Percentiles rank a stretch among this genome's conserved stretches.
These are phyloP conservation scores for Phortica okadai DNA, from an alignment of 2,888 invertebrate genomes.

Conservation along the genomic window DNA sequence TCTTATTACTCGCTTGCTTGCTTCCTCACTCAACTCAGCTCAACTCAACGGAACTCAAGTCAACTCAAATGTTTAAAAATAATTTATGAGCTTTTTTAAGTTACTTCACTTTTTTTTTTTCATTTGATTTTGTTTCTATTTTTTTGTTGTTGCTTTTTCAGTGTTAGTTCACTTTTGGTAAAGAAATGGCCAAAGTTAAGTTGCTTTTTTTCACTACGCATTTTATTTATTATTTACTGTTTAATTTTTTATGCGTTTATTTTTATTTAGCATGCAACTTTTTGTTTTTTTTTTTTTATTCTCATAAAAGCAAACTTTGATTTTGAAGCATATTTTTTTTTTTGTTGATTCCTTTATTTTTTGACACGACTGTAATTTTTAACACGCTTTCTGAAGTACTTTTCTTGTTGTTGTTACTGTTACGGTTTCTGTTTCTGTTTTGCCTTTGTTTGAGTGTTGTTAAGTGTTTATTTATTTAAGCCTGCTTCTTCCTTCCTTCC, in stretches of 20 bases:
- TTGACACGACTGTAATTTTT: slow-evolving; percentile 15
- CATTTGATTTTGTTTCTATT: neutral
- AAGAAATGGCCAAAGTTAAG: neutral
- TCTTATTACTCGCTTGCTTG: neutral
- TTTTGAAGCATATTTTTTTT: neutral
- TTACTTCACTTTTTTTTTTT: neutral
- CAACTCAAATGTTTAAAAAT: slow-evolving; percentile 7
- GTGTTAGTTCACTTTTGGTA: neutral
- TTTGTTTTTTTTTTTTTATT: neutral
- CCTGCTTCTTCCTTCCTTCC: neutral
- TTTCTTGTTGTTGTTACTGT: neutral
- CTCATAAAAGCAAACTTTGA: neutral
- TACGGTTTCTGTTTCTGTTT: neutral
- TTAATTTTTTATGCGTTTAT: slow-evolving; percentile 23
- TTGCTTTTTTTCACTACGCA: neutral
- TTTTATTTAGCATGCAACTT: neutral
- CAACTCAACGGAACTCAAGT: neutral
- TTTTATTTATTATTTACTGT: slow-evolving; percentile 23
- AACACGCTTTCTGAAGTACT: slow-evolving; percentile 8
- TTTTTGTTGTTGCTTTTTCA: neutral
- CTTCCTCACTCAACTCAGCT: neutral
- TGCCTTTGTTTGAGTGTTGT: slow-evolving; percentile 5
- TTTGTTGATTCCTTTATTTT: neutral
- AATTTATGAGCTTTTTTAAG: slow-evolving; percentile 8
- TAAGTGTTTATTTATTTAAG: slow-evolving; percentile 20